Evolutionary conservation across 2,888 invertebrate species (phyloP).

Genomic region (Seladonia tumulorum): DNA sequence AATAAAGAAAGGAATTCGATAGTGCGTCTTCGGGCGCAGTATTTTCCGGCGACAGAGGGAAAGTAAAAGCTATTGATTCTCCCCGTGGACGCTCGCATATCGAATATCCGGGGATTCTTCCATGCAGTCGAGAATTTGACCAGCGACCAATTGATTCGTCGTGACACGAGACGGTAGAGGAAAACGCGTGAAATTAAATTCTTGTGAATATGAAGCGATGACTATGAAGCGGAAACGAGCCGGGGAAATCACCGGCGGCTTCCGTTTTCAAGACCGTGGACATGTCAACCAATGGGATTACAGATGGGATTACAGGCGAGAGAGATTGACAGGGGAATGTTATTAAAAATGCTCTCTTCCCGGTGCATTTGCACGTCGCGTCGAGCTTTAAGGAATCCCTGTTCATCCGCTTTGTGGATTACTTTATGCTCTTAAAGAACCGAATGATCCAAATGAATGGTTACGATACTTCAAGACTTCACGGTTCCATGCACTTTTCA

Average conservation of each 20-base stretch:
- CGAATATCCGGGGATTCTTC: constrained; percentile 40
- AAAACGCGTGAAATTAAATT: constrained; percentile 74
- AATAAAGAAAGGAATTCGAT: constrained; percentile 11
- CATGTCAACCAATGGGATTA: constrained; percentile 22
- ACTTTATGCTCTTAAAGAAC: not conserved
- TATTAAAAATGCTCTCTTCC: constrained; percentile 49
- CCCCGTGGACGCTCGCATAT: constrained; percentile 18
- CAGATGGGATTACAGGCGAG: constrained; percentile 16
- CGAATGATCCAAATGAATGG: not conserved
- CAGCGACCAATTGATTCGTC: constrained; percentile 51
- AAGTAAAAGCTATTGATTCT: not conserved
- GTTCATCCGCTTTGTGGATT: constrained; percentile 9
- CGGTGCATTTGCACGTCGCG: not conserved
- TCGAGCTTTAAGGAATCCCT: constrained; percentile 1
- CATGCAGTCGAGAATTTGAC: constrained; percentile 14
- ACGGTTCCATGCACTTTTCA: too few species aligned
- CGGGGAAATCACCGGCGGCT: constrained; percentile 6
- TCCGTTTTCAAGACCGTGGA: not conserved
- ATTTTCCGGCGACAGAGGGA: not conserved
- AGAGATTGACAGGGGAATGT: constrained; percentile 57
- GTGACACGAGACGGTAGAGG: constrained; percentile 42
- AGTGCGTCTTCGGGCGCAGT: not conserved
- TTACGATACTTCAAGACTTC: not conserved
- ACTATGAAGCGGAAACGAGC: constrained; percentile 24
- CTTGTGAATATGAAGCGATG: constrained; percentile 69